These are phyloP conservation scores for Listronotus bonariensis DNA, from an alignment of 1,140 invertebrate species.

Conservation along the genomic window DNA sequence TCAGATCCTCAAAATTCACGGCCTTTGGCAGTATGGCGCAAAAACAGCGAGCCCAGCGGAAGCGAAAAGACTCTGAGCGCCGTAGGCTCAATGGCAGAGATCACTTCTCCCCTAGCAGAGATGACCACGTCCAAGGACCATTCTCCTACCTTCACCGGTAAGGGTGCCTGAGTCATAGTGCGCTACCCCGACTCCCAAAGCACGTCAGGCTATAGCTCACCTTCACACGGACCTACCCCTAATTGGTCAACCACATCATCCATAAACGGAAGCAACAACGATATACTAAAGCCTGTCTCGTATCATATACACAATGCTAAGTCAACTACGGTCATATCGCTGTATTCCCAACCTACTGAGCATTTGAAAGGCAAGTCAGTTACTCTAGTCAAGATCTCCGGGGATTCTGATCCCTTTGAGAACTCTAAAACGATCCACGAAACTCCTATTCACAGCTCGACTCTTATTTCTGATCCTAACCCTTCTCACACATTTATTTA, in stretches of 20 bases:
- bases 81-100: slow-evolving; percentile 51
- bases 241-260: slow-evolving; percentile 53
- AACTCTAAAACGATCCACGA: slow-evolving; percentile 23
- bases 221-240: slow-evolving; percentile 49
- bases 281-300: slow-evolving; percentile 48
- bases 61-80: slow-evolving; percentile 55
- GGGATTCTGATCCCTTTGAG: slow-evolving; percentile 28
- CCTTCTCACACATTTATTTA: neutral
- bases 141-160: slow-evolving; percentile 43
- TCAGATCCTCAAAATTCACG: slow-evolving; percentile 41
- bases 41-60: slow-evolving; percentile 51
- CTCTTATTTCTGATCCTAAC: slow-evolving; percentile 16
- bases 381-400: slow-evolving; percentile 53
- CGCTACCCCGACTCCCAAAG: slow-evolving; percentile 54
- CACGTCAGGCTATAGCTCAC: slow-evolving; percentile 58
- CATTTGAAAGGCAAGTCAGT: slow-evolving; percentile 49
- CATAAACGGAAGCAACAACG: slow-evolving; percentile 50
- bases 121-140: slow-evolving; percentile 1
- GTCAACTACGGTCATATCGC: slow-evolving; percentile 53
- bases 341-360: slow-evolving; percentile 40
- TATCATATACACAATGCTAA: slow-evolving; percentile 54
- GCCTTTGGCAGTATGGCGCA: slow-evolving; percentile 46
- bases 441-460: slow-evolving; percentile 28
- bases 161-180: slow-evolving; percentile 49
- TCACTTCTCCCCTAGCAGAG: slow-evolving; percentile 49